These are phyloP conservation scores for Eulemur rubriventer DNA, from an alignment of 2,797 vertebrate species.

Conservation along the genomic window DNA sequence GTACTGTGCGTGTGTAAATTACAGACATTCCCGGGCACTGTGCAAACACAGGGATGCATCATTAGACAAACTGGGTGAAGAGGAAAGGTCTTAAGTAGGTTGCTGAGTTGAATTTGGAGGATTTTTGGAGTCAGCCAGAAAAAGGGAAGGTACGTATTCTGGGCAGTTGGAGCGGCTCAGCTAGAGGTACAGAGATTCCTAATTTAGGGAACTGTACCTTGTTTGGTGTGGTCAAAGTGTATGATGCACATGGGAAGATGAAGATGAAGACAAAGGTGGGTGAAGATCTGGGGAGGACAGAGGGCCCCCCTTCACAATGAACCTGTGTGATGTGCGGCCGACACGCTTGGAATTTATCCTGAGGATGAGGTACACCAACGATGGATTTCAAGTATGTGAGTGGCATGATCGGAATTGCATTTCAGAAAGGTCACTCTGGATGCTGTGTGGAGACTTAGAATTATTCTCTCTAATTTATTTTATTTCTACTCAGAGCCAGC, in stretches of 20 bases:
- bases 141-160: not conserved
- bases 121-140: not conserved
- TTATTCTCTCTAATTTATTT: not conserved
- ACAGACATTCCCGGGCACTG: not conserved
- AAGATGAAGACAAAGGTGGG: not conserved
- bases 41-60: not conserved
- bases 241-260: not conserved
- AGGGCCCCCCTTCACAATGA: not conserved
- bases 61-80: not conserved
- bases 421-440: constrained; percentile 46
- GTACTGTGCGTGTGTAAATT: not conserved
- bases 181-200: not conserved
- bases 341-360: not conserved
- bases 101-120: not conserved
- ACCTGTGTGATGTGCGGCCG: not conserved
- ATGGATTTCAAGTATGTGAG: constrained; percentile 17
- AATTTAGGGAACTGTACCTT: no score
- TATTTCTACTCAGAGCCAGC: constrained; percentile 19
- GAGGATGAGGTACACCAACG: not conserved
- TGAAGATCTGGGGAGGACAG: not conserved
- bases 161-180: not conserved
- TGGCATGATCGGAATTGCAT: constrained; percentile 27
- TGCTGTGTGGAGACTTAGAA: constrained; percentile 29
- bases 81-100: not conserved
- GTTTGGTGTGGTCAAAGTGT: not conserved